Evolutionary conservation across 2,797 vertebrate species (phyloP), one percentile per base, ranked within the genome.

Genomic region (Pangasius sanitwongsei): DNA sequence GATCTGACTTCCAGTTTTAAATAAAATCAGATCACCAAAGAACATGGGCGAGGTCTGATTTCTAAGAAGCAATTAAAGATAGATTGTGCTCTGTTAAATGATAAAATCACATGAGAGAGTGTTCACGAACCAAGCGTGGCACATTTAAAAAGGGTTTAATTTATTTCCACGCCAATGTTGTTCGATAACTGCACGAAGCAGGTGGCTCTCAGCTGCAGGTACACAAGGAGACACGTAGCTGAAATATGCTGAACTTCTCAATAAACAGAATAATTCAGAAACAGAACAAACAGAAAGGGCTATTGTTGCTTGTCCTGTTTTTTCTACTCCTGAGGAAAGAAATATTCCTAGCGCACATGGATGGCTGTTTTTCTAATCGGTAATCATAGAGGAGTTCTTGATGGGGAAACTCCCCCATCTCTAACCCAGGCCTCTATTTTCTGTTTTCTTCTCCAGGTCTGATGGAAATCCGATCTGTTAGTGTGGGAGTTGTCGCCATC

Each of bases 381-480:
- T 93, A 95, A 93, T 95, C 93, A 95, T 93, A 94, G 92, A 94
- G 90, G 85, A 34, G 89, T 92, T 94, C 95, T 95, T 95, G 92
- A 95, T 93, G 93, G 92, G 91, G 92, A 94, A 95, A 94, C 93
- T 93, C 91, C 86, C 91, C 91, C 91, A 91, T 91, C 31, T 95
- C 94, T 96, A 95, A 96, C 94, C 90, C 89, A 91, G 78, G 93
- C 88, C 90, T 93, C 92, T 94, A 89, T 89, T 92, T 88, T 50
- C 87, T 87, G 65, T 87, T 88, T 93, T 93, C 92, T 93, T 95
- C 95, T 88, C 0, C 95, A 99, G 98, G 97, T 89, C 94, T 99
- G 90, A 96, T 98, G 89, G 98, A 99, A 97, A 98, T 99, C 94
- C 97, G 97, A 94, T 98, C 98, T 0, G 97, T 98, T 94, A 97